Base-by-base conservation (phyloP, 2,797 vertebrate genomes). In the Parauchenoglanis ngamensis region DNA sequence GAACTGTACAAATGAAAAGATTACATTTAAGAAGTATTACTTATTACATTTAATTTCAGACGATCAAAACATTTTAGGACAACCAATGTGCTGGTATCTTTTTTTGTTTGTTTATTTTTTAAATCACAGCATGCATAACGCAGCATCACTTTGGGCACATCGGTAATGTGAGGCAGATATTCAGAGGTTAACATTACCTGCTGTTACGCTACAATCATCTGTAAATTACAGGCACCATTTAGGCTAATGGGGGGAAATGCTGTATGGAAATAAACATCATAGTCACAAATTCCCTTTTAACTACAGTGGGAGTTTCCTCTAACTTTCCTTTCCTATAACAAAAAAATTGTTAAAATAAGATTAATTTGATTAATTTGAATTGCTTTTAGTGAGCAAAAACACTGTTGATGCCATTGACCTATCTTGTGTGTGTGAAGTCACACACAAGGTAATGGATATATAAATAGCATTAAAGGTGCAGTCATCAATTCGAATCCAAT, bases 1-100 rank as follows among this genome's bases (percentile, higher is more conserved):
- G 61, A 80, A 59, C 31, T 40, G 15, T 78, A 35, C 10, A 12
- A 57, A 57, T 25, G 40, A 21, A 59, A 57, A 10, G 57, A 2
- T 11, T 23, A 57, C 0, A 35, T 78, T 35, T 57, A 54, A 31
- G 7, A 19, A 31, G 15, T 1, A 31, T 8, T 54, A 19, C 5
- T 31, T 56, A 56, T 40, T 84, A 46, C n/a, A 46, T 75, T 82
- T 67, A 44, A 81, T 82, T 77, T 54, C 13, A 77, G 73, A 31
- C 1, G 35, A 40, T 40, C 35, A 40, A 40, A 13, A 46, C 1
- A 21, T 11, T 44, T 72, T 23, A 12, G 2, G 3, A 23, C 35
- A 44, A 8, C 15, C 68, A 40, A 40, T 70, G 40, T 70, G 2
- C 1, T 46, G 7, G 19, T 17, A 15, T 17, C 2, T 0, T 49